Evolutionary conservation across 2,888 invertebrate species (phyloP).

Genomic region (Drosophila hamatofila): DNA sequence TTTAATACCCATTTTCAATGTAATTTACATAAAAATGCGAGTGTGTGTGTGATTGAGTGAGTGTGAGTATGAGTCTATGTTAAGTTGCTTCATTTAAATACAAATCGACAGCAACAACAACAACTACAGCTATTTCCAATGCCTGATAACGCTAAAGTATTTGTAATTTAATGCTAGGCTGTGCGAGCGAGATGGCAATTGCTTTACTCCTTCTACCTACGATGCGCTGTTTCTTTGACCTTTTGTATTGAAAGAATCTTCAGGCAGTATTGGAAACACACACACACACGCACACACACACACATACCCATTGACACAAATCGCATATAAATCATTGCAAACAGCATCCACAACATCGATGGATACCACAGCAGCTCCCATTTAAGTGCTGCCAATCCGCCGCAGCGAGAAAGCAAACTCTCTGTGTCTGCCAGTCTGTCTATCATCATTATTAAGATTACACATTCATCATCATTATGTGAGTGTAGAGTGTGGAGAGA

Average conservation of each 20-base stretch:
- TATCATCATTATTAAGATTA: conserved; percentile 56
- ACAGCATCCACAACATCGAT: conserved; percentile 12
- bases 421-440: conserved; percentile 16
- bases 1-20: conserved; percentile 58
- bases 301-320: conserved; percentile 45
- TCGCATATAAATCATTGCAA: conserved; percentile 66
- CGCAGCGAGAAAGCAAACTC: conserved; percentile 40
- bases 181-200: conserved; percentile 1
- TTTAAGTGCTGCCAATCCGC: neutral
- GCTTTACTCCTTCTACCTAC: conserved; percentile 39
- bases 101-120: conserved; percentile 37
- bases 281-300: conserved; percentile 8
- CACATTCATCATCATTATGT: conserved; percentile 79
- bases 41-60: conserved; percentile 14
- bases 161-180: conserved; percentile 49
- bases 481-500: conserved; percentile 15
- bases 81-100: conserved; percentile 77
- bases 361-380: conserved; percentile 10
- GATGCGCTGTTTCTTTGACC: conserved; percentile 17
- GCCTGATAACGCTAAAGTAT: conserved; percentile 67
- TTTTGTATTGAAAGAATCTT: conserved; percentile 47
- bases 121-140: conserved; percentile 44
- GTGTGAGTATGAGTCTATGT: conserved; percentile 19
- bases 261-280: conserved; percentile 38
- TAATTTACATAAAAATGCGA: conserved; percentile 73